Evolutionary conservation across 2,797 vertebrate genomes (phyloP).

Genomic region (Acridotheres tristis): DNA sequence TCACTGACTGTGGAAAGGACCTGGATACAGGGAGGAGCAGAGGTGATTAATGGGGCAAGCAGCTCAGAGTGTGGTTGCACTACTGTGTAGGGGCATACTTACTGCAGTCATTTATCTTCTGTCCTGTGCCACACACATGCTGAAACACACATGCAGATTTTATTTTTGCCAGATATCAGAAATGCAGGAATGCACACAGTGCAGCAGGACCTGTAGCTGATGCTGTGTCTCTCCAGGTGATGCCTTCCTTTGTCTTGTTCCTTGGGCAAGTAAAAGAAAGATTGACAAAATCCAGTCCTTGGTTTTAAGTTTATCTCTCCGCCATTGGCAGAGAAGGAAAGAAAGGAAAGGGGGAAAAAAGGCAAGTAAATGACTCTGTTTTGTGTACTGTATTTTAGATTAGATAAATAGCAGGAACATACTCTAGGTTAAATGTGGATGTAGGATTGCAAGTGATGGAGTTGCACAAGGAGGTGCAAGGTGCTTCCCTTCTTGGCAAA

Average conservation of each 20-base stretch:
- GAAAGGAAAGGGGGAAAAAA: rapidly evolving
- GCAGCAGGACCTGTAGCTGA: neutral
- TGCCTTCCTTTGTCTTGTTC: neutral
- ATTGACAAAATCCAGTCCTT: neutral
- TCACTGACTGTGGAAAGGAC: constrained; percentile 50
- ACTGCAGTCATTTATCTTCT: constrained; percentile 41
- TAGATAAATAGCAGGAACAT: neutral
- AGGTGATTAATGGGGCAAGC: constrained; percentile 63
- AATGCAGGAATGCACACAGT: neutral
- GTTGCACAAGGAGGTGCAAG: neutral
- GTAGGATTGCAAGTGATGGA: neutral
- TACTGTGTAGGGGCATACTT: constrained; percentile 32
- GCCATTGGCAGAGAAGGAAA: neutral
- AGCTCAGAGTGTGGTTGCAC: constrained; percentile 49
- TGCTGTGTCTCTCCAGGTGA: neutral
- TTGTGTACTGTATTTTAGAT: neutral
- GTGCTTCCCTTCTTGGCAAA: neutral
- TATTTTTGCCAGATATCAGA: neutral
- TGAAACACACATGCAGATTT: neutral
- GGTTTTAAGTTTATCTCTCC: neutral
- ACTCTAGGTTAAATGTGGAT: neutral
- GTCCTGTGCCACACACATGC: neutral
- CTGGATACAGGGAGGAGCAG: neutral
- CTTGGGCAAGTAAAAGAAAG: neutral
- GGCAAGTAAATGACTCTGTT: neutral